Conservation (phyloP, 2,888 invertebrate species). For the Tachina fera region DNA sequence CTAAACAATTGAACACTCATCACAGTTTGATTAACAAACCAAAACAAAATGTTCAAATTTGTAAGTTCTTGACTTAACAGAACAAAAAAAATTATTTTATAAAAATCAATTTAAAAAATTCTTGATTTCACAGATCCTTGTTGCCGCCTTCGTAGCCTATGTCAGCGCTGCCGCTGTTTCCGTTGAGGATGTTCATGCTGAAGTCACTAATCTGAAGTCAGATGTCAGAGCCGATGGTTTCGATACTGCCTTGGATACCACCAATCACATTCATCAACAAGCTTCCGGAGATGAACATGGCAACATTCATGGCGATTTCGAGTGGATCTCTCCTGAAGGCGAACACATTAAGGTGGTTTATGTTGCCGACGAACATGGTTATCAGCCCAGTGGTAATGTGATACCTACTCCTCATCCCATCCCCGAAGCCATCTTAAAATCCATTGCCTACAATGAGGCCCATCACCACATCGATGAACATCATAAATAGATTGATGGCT, state of each 20-base stretch:
- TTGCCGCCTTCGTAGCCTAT: conserved; percentile 74
- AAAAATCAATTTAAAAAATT: neutral
- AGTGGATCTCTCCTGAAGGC: conserved; percentile 79
- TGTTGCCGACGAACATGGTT: conserved; percentile 79
- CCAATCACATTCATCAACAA: conserved; percentile 74
- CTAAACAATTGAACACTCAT: neutral
- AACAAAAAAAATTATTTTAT: neutral
- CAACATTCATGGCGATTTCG: conserved; percentile 76
- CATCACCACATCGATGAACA: conserved; percentile 78
- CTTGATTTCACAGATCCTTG: conserved; percentile 54
- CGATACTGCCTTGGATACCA: conserved; percentile 73
- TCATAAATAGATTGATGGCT: neutral
- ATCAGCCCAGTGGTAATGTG: conserved; percentile 73
- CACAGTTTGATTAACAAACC: conserved; percentile 29
- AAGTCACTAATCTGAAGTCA: conserved; percentile 41
- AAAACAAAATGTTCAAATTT: conserved; percentile 47
- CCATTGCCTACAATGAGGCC: conserved; percentile 83
- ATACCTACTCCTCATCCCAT: conserved; percentile 74
- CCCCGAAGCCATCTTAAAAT: conserved; percentile 73
- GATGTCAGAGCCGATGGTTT: conserved; percentile 78
- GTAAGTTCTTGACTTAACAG: conserved; percentile 12
- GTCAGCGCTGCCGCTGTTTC: conserved; percentile 52
- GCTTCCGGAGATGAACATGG: conserved; percentile 77
- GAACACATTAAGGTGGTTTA: conserved; percentile 76
- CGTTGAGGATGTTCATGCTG: conserved; percentile 69